Conservation (phyloP, 2,888 invertebrate species). For the Drosophila incognita region DNA sequence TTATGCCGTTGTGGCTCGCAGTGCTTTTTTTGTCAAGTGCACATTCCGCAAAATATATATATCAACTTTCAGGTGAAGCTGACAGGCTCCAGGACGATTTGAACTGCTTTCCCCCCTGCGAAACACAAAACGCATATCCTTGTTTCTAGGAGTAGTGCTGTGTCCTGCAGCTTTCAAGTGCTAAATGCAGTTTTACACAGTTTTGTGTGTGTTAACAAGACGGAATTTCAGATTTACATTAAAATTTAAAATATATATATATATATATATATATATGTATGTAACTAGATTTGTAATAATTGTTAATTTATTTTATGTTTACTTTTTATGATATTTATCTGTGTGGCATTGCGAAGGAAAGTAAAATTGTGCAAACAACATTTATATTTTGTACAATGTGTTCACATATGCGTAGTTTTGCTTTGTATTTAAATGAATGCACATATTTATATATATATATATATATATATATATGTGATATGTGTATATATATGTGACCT, state of each 20-base stretch:
- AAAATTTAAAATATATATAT: neutral
- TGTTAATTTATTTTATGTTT: neutral
- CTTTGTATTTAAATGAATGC: neutral
- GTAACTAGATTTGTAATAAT: neutral
- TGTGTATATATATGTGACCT: neutral
- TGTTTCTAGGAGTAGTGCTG: neutral
- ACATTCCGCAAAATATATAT: constrained; percentile 21
- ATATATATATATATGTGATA: too few relatives aligned
- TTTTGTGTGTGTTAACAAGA: neutral
- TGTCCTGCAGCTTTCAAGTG: neutral
- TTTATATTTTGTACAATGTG: neutral
- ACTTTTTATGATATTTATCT: neutral
- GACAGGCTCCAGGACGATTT: constrained; percentile 18
- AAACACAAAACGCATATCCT: neutral
- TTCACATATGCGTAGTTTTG: neutral
- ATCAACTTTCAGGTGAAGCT: constrained; percentile 30
- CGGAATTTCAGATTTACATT: neutral
- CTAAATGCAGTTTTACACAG: neutral
- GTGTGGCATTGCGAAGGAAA: neutral
- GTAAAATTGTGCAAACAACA: neutral
- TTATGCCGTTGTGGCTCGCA: neutral
- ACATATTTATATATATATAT: neutral
- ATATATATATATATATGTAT: neutral
- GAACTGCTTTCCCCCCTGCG: constrained; percentile 8
- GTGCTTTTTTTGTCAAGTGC: constrained; percentile 23